Base-by-base conservation (phyloP, 2,797 vertebrate species). In the Leuciscus waleckii region DNA sequence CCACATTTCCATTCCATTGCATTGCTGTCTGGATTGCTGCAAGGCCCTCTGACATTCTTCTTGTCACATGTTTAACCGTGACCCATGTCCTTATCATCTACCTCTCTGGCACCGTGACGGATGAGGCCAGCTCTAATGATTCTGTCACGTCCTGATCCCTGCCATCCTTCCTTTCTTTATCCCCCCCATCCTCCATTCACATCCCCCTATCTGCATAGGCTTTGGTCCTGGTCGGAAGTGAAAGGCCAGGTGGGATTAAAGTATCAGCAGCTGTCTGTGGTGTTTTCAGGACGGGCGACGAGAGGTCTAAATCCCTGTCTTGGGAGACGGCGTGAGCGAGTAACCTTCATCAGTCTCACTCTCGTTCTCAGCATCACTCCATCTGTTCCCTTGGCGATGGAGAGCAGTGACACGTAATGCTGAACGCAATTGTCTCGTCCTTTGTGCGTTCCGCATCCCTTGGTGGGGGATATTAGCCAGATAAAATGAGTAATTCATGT, bases 201-300 rank as follows among this genome's bases (percentile, higher is more conserved):
- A 93, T 94, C 43, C 92, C 92, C 85, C 88, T 92, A 92, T 93
- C 88, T 91, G 88, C 90, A 89, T 89, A 69, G 80, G 89, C 86
- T 67, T 81, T 73, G 82, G 74, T 91, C 21, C 79, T 85, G 87
- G 87, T 85, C 87, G 75, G 43, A 41, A 88, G 87, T 88, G 91
- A 91, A 96, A 95, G 94, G 94, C 91, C 94, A 95, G 87, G 89
- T 84, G 70, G 95, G 94, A 96, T 96, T 95, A 96, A 94, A 92
- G 93, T 94, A 91, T 96, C 94, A 95, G 43, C 70, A 86, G 86
- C 88, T 92, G 91, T 87, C 89, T 81, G 82, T 86, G 89, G 86
- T 90, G 85, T 92, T 88, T 91, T 80, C 87, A 79, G 88, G 91
- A 92, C 85, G 85, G 90, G 68, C 91, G 86, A 79, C 86, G 37